Conservation (phyloP, 2,888 invertebrate genomes). For the Dynastes maya region DNA sequence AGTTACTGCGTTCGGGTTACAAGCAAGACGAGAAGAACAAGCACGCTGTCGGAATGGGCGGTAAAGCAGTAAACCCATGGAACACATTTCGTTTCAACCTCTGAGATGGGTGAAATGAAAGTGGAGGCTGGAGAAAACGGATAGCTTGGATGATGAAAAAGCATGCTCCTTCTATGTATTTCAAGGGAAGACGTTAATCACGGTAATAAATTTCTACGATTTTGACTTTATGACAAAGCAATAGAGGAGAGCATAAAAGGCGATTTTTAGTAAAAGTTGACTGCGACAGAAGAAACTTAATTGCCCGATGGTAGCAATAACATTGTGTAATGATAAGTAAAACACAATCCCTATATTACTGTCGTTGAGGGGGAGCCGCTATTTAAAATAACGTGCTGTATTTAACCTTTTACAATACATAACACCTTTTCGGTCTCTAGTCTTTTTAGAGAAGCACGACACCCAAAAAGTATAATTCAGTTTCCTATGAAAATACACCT, state of each 20-base stretch:
- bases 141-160: not conserved
- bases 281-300: not conserved
- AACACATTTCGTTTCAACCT: not conserved
- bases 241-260: constrained; percentile 5
- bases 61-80: not conserved
- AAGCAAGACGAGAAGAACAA: constrained; percentile 9
- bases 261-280: not conserved
- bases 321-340: too few relatives aligned
- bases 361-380: too few relatives aligned
- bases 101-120: not conserved
- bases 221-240: constrained; percentile 55
- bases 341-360: too few relatives aligned
- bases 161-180: not conserved
- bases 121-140: not conserved
- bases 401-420: too few relatives aligned
- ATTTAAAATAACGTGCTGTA: too few relatives aligned
- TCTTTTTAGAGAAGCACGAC: too few relatives aligned
- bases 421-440: too few relatives aligned
- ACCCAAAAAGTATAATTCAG: too few relatives aligned
- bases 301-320: too few relatives aligned
- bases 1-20: constrained; percentile 28
- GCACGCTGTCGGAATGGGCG: not conserved
- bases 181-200: constrained; percentile 37
- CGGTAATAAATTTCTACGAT: constrained; percentile 54
- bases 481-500: too few relatives aligned